These are phyloP conservation scores for Malacosoma neustria DNA, from an alignment of 2,888 invertebrate genomes.

Conservation along the genomic window DNA sequence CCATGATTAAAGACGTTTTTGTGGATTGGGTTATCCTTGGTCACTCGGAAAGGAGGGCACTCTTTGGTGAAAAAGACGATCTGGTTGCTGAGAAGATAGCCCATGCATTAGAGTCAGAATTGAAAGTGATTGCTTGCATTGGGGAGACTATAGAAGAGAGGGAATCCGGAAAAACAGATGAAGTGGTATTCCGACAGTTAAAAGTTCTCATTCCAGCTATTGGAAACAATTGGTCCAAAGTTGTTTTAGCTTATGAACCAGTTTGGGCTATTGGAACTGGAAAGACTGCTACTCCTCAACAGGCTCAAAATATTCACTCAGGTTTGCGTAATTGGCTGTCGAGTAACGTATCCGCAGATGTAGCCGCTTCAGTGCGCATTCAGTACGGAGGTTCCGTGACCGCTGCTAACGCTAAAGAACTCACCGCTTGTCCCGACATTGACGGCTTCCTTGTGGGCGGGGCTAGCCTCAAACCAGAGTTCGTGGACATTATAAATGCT, in stretches of 20 bases:
- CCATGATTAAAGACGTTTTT: slow-evolving; percentile 96
- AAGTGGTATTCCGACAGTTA: slow-evolving; percentile 94
- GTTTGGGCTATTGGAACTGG: slow-evolving; percentile 99
- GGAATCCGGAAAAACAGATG: slow-evolving; percentile 94
- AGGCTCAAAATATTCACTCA: slow-evolving; percentile 96
- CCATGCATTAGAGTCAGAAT: slow-evolving; percentile 82
- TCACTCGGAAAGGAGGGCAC: slow-evolving; percentile 96
- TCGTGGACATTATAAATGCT: slow-evolving; percentile 92
- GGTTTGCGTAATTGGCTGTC: slow-evolving; percentile 90
- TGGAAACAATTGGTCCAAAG: slow-evolving; percentile 81
- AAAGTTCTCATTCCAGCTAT: slow-evolving; percentile 88
- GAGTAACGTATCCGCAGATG: slow-evolving; percentile 84
- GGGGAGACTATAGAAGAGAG: slow-evolving; percentile 97
- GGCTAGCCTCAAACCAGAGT: slow-evolving; percentile 98
- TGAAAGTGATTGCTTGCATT: slow-evolving; percentile 95
- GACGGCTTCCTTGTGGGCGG: slow-evolving; percentile 99
- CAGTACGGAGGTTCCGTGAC: slow-evolving; percentile 99
- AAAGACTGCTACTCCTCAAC: slow-evolving; percentile 96
- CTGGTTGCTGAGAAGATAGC: slow-evolving; percentile 84
- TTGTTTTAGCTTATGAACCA: slow-evolving; percentile 98
- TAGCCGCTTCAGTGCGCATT: slow-evolving; percentile 87
- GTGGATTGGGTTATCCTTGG: slow-evolving; percentile 97
- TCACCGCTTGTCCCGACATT: slow-evolving; percentile 92
- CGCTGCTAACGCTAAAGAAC: slow-evolving; percentile 90
- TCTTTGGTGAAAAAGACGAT: slow-evolving; percentile 92